Base-by-base conservation (phyloP, 2,113 vertebrate species). In the Paramormyrops kingsleyae region DNA sequence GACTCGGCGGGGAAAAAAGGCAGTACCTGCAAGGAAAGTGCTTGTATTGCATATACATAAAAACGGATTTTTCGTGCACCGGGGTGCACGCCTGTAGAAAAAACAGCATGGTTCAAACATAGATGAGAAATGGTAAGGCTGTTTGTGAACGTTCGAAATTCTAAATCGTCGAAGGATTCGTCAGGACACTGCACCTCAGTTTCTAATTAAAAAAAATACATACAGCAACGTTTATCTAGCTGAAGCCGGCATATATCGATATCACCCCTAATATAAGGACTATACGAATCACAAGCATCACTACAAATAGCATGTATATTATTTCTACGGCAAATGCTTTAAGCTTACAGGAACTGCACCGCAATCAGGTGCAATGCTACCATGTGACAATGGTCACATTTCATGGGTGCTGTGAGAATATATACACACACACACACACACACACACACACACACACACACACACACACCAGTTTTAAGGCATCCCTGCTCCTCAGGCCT, bases 201-300 rank as follows among this genome's bases (percentile, higher is more conserved):
- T n/a, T 21, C 31, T 19, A 35, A 35, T 24, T 7, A 35, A 2
- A 21, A 47, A 12, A 8, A 21, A 80, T 35, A 59, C 52, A 56
- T 49, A 84, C 88, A 59, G 31, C 53, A 56, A 89, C 6, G 47
- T 50, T 10, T 52, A 80, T 31, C 35, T 21, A 89, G 52, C 35
- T 13, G 56, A 56, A 50, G 27, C 53, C 46, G 35, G 80, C 52
- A 62, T 59, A 83, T 44, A 39, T 56, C 27, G 35, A 31, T 35
- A 84, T 62, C 52, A 31, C 89, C 77, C 80, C 77, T 89, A 84
- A 89, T 53, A 83, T 80, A 89, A 89, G 52, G 89, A 89, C 77
- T 85, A 89, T 31, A 83, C 17, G 53, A 89, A 85, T 59, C 35
- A 85, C 39, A 83, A 46, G 80, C 50, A 53, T 5, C 35, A 85